Percentiles rank a stretch among this genome's conserved stretches.
phyloP scores from a whole-genome alignment of 2,888 invertebrate genomes.

The Hydrotaea cyrtoneurina region DNA sequence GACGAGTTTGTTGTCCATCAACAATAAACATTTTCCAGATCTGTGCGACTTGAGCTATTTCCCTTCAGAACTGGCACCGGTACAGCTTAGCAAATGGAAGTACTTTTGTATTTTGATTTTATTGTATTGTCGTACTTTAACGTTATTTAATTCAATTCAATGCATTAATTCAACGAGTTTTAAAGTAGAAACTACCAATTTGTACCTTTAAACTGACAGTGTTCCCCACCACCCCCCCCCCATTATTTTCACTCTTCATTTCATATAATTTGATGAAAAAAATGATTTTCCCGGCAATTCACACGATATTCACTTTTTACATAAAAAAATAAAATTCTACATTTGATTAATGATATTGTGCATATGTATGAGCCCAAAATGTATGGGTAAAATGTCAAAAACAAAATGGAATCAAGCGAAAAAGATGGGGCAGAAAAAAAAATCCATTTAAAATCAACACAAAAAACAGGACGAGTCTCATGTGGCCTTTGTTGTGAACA shows the following conservation, averaged over 20 bases:
- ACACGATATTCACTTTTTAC: background rate
- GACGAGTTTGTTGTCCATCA: no score
- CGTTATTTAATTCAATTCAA: no score
- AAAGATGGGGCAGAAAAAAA: slow-evolving; percentile 12
- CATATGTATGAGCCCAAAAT: background rate
- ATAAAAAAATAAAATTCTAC: slow-evolving; percentile 14
- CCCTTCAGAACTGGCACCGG: no score
- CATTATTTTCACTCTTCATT: slow-evolving; percentile 29
- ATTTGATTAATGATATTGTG: slow-evolving; percentile 58
- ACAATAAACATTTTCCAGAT: no score
- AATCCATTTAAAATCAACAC: background rate
- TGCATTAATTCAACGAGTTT: no score
- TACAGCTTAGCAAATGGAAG: no score
- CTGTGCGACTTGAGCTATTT: no score
- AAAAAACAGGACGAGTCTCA: slow-evolving; percentile 32
- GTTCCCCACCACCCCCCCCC: background rate
- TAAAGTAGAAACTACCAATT: background rate
- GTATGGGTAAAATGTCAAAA: slow-evolving; percentile 22
- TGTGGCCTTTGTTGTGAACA: slow-evolving; percentile 52
- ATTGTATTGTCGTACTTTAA: no score
- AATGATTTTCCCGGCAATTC: background rate
- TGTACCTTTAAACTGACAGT: background rate
- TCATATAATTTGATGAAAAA: slow-evolving; percentile 14
- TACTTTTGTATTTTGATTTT: no score
- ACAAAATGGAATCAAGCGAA: slow-evolving; percentile 17